A percentile compares a stretch with the other conserved stretches of the same genome.
Evolutionary conservation across 2,113 vertebrate genomes (phyloP).

Genomic region (Nothocercus julius): DNA sequence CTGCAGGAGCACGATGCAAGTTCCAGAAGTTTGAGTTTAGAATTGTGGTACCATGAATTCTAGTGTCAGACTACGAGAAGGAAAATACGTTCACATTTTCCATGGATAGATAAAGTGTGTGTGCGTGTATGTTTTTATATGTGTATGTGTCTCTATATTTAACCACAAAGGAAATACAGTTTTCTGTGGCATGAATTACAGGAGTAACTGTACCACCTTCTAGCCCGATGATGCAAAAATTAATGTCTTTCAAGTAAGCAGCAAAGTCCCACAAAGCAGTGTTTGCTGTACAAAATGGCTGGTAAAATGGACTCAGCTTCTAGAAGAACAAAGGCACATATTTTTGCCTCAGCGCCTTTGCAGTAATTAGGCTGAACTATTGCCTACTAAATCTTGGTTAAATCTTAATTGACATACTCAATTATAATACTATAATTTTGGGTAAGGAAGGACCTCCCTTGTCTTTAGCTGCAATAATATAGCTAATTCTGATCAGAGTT

Average conservation of each 20-base stretch:
- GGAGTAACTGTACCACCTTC: not conserved
- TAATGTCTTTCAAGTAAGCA: not conserved
- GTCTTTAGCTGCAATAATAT: slow-evolving; percentile 37
- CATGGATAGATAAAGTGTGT: not conserved
- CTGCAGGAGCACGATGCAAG: not conserved
- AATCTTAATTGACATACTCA: slow-evolving; percentile 53
- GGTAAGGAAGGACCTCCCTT: slow-evolving; percentile 15
- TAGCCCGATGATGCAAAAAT: not conserved
- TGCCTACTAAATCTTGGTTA: slow-evolving; percentile 48
- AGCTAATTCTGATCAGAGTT: slow-evolving; percentile 17
- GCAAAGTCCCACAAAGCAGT: not conserved
- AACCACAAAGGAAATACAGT: not conserved
- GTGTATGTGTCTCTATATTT: not conserved
- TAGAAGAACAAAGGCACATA: slow-evolving; percentile 7
- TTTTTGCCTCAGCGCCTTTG: slow-evolving; percentile 3
- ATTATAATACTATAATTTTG: slow-evolving; percentile 50
- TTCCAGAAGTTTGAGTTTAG: not conserved
- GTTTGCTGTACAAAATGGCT: not conserved
- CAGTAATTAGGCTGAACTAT: slow-evolving; percentile 44
- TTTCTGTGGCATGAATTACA: not conserved
- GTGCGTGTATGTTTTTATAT: no score
- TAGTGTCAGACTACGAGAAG: not conserved
- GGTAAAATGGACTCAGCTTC: slow-evolving; percentile 7
- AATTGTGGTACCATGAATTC: not conserved
- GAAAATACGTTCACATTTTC: not conserved